phyloP scores from a whole-genome alignment of 2,888 invertebrate genomes.

The Melanotus villosus region DNA sequence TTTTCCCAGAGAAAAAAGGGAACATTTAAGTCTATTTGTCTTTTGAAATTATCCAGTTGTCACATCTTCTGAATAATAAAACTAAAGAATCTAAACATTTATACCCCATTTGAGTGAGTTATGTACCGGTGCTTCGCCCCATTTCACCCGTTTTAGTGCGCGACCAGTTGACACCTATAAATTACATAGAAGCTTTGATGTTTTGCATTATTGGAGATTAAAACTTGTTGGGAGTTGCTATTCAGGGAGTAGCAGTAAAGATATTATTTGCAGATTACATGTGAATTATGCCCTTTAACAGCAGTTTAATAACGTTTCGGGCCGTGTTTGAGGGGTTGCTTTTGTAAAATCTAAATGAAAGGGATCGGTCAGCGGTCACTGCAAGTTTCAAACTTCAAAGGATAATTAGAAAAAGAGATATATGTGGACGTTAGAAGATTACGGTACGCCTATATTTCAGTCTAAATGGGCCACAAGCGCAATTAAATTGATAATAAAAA shows the following conservation, averaged over 20 bases:
- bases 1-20: not conserved
- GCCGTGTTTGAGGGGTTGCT: not conserved
- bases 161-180: slow-evolving; percentile 57
- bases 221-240: slow-evolving; percentile 47
- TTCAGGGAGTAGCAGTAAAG: slow-evolving; percentile 38
- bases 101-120: slow-evolving; percentile 52
- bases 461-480: not conserved
- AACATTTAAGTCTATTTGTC: slow-evolving; percentile 35
- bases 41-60: slow-evolving; percentile 51
- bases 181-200: slow-evolving; percentile 49
- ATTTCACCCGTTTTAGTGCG: slow-evolving; percentile 53
- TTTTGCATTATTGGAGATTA: slow-evolving; percentile 51
- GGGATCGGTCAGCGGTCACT: slow-evolving; percentile 27
- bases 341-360: slow-evolving; percentile 21
- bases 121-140: slow-evolving; percentile 53
- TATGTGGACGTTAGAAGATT: slow-evolving; percentile 9
- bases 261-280: slow-evolving; percentile 51
- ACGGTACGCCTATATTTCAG: slow-evolving; percentile 1
- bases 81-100: slow-evolving; percentile 55
- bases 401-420: slow-evolving; percentile 10
- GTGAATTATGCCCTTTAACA: slow-evolving; percentile 48
- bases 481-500: slow-evolving; percentile 6
- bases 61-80: slow-evolving; percentile 56
- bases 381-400: not conserved
- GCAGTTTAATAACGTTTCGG: slow-evolving; percentile 46